Evolutionary conservation across 2,888 invertebrate species (phyloP).

Genomic region (Eutolmus rufibarbis): DNA sequence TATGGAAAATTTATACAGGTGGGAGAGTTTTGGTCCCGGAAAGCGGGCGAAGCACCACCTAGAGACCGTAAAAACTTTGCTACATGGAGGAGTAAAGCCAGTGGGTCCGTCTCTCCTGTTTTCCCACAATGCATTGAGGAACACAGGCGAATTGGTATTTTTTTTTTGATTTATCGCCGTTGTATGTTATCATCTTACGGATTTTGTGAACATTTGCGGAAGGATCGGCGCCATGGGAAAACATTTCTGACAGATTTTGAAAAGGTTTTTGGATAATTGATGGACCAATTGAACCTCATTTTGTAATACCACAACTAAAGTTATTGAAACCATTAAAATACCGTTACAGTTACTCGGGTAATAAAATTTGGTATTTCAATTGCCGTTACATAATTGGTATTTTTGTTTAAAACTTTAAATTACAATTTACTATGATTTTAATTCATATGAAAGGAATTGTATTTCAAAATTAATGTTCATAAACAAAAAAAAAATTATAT

Average conservation of each 20-base stretch:
- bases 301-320: not conserved
- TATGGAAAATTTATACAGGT: slow-evolving; percentile 7
- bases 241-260: not conserved
- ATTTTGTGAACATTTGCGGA: not conserved
- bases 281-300: not conserved
- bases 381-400: too few relatives aligned
- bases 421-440: too few relatives aligned
- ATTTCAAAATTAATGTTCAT: too few relatives aligned
- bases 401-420: too few relatives aligned
- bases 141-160: slow-evolving; percentile 1
- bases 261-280: not conserved
- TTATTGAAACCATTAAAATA: too few relatives aligned
- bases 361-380: too few relatives aligned
- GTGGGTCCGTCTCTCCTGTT: not conserved
- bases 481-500: too few relatives aligned
- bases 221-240: not conserved
- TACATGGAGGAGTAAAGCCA: not conserved
- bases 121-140: not conserved
- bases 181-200: slow-evolving; percentile 13
- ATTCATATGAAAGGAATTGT: too few relatives aligned
- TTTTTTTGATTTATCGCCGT: slow-evolving; percentile 10
- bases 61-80: not conserved
- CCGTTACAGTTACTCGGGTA: too few relatives aligned
- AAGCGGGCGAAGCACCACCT: not conserved
- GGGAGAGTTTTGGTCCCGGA: not conserved